Percentiles rank a stretch among this genome's conserved stretches.
These are phyloP conservation scores for Oxycera nigricornis DNA, from an alignment of 2,888 invertebrate genomes.

Conservation along the genomic window DNA sequence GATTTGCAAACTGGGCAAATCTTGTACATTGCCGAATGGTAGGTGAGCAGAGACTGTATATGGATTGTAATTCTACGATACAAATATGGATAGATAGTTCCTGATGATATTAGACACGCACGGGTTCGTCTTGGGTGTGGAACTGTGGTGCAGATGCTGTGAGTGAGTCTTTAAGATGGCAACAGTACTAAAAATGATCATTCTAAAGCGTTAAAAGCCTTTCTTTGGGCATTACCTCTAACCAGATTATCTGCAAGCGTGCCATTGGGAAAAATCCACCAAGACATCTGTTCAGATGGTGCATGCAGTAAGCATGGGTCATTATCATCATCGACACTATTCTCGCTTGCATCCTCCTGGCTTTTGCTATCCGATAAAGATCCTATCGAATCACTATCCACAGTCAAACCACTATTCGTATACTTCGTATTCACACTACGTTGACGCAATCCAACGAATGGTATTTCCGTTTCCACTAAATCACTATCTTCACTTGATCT, in stretches of 20 bases:
- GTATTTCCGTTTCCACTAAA: not conserved
- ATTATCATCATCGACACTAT: slow-evolving; percentile 44
- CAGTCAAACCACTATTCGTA: not conserved
- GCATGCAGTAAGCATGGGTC: slow-evolving; percentile 54
- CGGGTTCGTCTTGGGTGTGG: too few species aligned
- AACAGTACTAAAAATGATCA: too few species aligned
- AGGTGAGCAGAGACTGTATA: too few species aligned
- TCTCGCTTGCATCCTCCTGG: too few species aligned
- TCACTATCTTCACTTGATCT: not conserved
- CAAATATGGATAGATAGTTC: too few species aligned
- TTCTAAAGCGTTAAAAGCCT: too few species aligned
- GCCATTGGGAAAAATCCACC: slow-evolving; percentile 56
- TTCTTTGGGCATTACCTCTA: slow-evolving; percentile 35
- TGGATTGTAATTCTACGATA: too few species aligned
- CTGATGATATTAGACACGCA: too few species aligned
- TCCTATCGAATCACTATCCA: not conserved
- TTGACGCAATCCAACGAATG: not conserved
- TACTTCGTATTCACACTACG: not conserved
- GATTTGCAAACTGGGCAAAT: too few species aligned
- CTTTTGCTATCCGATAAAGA: not conserved
- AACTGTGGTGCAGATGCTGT: too few species aligned
- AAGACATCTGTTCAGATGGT: slow-evolving; percentile 52
- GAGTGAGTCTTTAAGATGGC: too few species aligned
- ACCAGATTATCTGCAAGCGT: slow-evolving; percentile 40
- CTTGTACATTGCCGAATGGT: too few species aligned